phyloP scores from a whole-genome alignment of 1,140 invertebrate species.

The Ooceraea biroi region DNA sequence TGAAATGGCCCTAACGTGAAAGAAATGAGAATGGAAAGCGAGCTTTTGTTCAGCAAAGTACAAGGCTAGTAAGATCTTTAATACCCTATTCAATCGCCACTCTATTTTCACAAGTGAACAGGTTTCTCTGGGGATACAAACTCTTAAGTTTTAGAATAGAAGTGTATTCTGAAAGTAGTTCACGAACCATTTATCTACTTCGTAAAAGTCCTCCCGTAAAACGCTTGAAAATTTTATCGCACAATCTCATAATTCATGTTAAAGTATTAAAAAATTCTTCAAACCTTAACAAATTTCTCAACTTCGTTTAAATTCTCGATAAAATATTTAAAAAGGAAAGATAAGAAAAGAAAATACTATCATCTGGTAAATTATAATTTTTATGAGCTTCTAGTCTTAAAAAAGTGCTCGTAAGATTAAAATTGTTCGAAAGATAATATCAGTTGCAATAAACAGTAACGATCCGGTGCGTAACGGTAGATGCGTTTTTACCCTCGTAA shows the following conservation, averaged over 20 bases:
- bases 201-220: background rate
- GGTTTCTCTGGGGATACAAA: conserved; percentile 10
- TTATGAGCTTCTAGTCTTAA: background rate
- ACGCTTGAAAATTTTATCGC: conserved; percentile 20
- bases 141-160: conserved; percentile 21
- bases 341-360: background rate
- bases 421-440: conserved; percentile 15
- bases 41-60: conserved; percentile 23
- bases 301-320: background rate
- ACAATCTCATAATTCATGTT: background rate
- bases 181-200: background rate
- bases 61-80: conserved; percentile 38
- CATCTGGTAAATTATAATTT: background rate
- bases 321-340: background rate
- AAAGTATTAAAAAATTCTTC: background rate
- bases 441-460: conserved; percentile 31
- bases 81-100: conserved; percentile 20
- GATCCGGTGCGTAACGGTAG: background rate
- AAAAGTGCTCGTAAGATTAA: conserved; percentile 24
- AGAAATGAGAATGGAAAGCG: background rate
- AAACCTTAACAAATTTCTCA: background rate
- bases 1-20: background rate
- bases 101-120: conserved; percentile 38
- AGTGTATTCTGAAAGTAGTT: conserved; percentile 25
- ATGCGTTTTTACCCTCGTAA: conserved; percentile 4